A percentile compares a stretch with the other conserved stretches of the same genome.
These are phyloP conservation scores for Phylloscopus whistleri DNA, from an alignment of 2,113 vertebrate species.

Conservation along the genomic window DNA sequence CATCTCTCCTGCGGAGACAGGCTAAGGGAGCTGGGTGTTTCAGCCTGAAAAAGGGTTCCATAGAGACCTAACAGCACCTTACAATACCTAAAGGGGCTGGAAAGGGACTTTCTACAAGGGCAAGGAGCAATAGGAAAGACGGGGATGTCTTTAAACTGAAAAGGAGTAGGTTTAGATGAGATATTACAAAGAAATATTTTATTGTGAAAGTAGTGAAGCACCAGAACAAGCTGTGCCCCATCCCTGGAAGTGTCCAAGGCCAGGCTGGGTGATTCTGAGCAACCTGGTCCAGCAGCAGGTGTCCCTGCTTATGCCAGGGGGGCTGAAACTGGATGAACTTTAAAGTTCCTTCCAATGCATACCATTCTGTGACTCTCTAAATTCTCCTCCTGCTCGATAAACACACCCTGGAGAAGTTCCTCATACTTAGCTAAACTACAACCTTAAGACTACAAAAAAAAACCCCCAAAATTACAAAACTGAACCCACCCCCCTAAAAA, in stretches of 20 bases:
- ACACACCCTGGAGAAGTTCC: not conserved
- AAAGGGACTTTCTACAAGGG: not conserved
- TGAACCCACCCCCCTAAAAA: not conserved
- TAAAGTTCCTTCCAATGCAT: not conserved
- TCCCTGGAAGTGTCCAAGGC: not conserved
- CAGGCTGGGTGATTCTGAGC: fast-evolving
- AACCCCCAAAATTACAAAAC: not conserved
- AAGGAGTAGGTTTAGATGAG: not conserved
- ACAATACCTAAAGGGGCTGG: too few species aligned
- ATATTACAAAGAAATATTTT: not conserved
- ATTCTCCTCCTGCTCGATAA: not conserved
- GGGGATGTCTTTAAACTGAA: not conserved
- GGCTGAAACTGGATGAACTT: not conserved
- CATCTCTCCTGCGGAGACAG: not conserved
- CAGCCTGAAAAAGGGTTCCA: not conserved
- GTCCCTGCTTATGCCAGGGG: too few species aligned
- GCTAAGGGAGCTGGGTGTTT: not conserved
- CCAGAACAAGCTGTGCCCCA: fast-evolving
- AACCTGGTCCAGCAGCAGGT: fast-evolving
- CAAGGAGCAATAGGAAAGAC: fast-evolving
- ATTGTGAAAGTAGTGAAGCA: not conserved
- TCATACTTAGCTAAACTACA: not conserved
- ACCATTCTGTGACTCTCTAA: not conserved
- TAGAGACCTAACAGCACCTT: fast-evolving
- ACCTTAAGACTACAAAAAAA: not conserved